phyloP scores from a whole-genome alignment of 2,113 vertebrate species.

The Chionis minor region DNA sequence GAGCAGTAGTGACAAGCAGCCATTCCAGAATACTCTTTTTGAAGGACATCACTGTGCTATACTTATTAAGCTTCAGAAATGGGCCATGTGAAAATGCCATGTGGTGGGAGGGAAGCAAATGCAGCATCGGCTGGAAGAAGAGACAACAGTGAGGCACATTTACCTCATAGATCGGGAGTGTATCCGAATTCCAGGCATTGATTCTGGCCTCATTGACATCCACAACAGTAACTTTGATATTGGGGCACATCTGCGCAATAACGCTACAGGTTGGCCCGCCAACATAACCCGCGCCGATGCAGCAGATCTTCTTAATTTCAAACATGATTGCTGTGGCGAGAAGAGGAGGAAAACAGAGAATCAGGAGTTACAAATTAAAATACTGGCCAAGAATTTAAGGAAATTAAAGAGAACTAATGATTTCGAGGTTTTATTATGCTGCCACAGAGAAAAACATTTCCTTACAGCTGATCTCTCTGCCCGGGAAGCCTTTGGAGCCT shows the following conservation, averaged over 20 bases:
- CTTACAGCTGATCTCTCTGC: not conserved
- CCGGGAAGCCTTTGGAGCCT: not conserved
- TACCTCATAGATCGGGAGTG: constrained; percentile 97
- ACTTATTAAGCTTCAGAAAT: not conserved
- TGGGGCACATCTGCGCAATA: constrained; percentile 95
- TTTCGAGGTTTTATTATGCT: too few species aligned
- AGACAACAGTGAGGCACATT: not conserved
- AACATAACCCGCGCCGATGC: constrained; percentile 96
- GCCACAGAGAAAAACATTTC: not conserved
- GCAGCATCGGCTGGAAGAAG: not conserved
- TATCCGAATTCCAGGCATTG: constrained; percentile 96
- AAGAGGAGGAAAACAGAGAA: not conserved
- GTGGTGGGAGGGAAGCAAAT: not conserved
- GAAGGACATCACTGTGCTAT: not conserved
- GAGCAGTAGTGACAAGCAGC: not conserved
- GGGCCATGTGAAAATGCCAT: not conserved
- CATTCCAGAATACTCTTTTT: not conserved
- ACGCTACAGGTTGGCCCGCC: constrained; percentile 97
- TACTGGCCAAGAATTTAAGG: fast-evolving
- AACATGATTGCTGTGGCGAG: constrained; percentile 81
- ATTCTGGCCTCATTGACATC: constrained; percentile 94
- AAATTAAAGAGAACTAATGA: not conserved
- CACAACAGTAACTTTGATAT: constrained; percentile 87
- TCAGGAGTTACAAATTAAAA: not conserved
- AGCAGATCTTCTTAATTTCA: constrained; percentile 95